These are phyloP conservation scores for Anas platyrhynchos DNA, from an alignment of 2,113 vertebrate species.

Conservation along the genomic window DNA sequence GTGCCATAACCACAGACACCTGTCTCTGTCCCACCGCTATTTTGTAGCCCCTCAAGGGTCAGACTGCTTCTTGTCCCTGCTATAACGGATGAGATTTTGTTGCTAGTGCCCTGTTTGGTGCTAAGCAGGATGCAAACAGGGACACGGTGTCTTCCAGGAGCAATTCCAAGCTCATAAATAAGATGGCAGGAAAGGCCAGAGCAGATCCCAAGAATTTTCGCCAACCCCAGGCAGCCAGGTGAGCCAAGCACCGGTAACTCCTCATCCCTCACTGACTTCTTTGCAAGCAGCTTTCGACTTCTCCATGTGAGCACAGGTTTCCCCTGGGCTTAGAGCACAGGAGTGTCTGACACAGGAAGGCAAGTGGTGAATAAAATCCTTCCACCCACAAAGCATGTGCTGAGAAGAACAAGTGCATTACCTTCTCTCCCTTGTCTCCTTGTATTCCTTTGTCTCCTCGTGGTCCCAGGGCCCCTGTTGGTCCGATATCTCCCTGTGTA, in stretches of 20 bases:
- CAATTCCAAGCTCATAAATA: neutral
- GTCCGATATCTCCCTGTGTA: constrained; percentile 84
- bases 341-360: neutral
- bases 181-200: neutral
- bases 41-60: neutral
- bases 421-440: constrained; percentile 89
- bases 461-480: constrained; percentile 76
- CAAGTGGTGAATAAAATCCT: neutral
- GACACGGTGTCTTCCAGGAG: neutral
- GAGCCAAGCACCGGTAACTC: neutral
- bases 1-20: neutral
- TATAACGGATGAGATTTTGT: neutral
- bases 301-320: neutral
- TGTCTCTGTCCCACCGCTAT: neutral
- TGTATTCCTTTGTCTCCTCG: constrained; percentile 82
- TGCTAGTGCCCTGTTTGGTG: neutral
- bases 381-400: neutral
- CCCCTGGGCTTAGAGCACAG: neutral
- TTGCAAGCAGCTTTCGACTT: neutral
- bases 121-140: neutral
- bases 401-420: neutral
- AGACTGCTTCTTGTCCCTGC: neutral
- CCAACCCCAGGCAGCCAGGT: fast-evolving
- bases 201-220: neutral
- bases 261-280: fast-evolving